Evolutionary conservation across 2,888 invertebrate genomes (phyloP).

Genomic region (Microctonus hyperodae): DNA sequence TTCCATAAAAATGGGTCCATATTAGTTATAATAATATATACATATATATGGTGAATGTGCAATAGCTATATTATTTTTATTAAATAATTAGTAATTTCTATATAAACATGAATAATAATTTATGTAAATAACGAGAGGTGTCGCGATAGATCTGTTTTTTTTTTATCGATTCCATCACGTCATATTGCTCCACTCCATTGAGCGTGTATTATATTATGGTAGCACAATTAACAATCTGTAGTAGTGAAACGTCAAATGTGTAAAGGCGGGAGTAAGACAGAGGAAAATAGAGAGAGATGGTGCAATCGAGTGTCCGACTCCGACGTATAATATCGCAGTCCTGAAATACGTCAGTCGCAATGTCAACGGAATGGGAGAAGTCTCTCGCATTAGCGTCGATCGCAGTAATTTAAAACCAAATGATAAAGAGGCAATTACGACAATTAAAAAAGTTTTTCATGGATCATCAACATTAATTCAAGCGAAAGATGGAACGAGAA

Average conservation of each 20-base stretch:
- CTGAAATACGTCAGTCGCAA: constrained; percentile 34
- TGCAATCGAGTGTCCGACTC: not conserved
- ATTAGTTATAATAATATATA: not conserved
- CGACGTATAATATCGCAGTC: not conserved
- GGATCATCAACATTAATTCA: constrained; percentile 30
- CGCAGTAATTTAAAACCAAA: constrained; percentile 36
- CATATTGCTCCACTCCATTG: not conserved
- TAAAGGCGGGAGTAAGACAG: not conserved
- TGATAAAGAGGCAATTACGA: constrained; percentile 34
- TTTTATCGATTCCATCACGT: not conserved
- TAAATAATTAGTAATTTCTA: not conserved
- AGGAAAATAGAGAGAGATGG: not conserved
- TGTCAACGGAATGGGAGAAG: constrained; percentile 49
- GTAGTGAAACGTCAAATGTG: constrained; percentile 10
- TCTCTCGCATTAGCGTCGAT: constrained; percentile 42
- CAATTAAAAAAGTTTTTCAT: constrained; percentile 40
- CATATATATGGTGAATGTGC: not conserved
- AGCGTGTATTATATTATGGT: constrained; percentile 17
- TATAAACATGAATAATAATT: not conserved
- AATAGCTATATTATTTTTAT: not conserved
- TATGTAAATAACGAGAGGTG: not conserved
- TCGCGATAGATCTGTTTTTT: not conserved
- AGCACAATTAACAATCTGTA: constrained; percentile 19
- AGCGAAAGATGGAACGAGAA: not conserved
- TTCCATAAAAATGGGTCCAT: not conserved